Conservation (phyloP, 2,888 invertebrate genomes). For the Pinctada fucata region DNA sequence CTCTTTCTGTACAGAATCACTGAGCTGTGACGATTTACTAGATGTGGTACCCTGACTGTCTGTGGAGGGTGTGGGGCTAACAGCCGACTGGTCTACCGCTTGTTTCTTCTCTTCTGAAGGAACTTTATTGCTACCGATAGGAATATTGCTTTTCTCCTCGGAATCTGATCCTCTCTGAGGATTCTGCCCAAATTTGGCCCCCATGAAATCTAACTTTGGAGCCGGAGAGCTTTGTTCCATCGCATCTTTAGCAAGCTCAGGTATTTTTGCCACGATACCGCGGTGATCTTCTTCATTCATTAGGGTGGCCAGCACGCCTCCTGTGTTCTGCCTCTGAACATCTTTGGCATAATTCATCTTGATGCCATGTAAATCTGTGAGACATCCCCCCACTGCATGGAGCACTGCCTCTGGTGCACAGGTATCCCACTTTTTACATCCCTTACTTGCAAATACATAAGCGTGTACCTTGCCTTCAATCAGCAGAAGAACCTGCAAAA, state of each 20-base stretch:
- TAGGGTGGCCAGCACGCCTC: constrained; percentile 93
- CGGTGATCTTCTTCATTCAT: constrained; percentile 83
- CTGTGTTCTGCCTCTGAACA: constrained; percentile 83
- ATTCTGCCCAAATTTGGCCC: constrained; percentile 1
- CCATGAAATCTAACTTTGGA: constrained; percentile 37
- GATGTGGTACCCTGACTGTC: background rate
- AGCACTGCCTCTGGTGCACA: constrained; percentile 98
- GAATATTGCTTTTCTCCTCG: background rate
- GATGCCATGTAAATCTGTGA: constrained; percentile 89
- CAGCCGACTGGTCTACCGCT: background rate
- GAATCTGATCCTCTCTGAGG: background rate
- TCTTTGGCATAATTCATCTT: constrained; percentile 81
- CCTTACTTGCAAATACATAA: constrained; percentile 96
- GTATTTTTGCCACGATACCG: constrained; percentile 86
- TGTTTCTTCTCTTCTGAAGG: constrained; percentile 5
- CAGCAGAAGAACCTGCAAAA: constrained; percentile 86
- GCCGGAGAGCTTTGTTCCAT: constrained; percentile 44
- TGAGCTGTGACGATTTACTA: constrained; percentile 6
- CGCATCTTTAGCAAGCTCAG: constrained; percentile 76
- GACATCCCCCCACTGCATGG: constrained; percentile 88
- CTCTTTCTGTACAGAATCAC: constrained; percentile 22
- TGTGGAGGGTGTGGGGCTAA: constrained; percentile 6
- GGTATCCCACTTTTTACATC: constrained; percentile 99
- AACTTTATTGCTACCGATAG: background rate
- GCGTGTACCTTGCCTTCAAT: constrained; percentile 97